Conservation (phyloP, 2,797 vertebrate species). For the Intellagama lesueurii region DNA sequence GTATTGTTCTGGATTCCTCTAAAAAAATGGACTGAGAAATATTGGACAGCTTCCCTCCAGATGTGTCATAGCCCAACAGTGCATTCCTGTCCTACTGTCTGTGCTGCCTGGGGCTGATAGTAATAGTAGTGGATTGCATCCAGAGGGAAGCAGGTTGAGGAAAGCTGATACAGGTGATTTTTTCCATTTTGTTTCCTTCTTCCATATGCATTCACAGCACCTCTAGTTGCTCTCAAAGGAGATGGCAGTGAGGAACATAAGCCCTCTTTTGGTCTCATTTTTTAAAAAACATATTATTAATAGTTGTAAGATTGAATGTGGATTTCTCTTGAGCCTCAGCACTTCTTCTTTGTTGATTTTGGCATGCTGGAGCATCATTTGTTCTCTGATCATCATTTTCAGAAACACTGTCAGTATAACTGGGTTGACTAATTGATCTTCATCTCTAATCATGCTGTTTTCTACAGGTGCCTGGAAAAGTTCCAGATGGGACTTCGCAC, state of each 20-base stretch:
- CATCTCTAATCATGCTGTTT: slow-evolving; percentile 79
- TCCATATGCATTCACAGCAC: slow-evolving; percentile 10
- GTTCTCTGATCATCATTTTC: slow-evolving; percentile 73
- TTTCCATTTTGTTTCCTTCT: not conserved
- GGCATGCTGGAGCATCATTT: slow-evolving; percentile 71
- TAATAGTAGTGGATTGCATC: not conserved
- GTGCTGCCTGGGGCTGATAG: not conserved
- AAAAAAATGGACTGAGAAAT: not conserved
- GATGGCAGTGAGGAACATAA: slow-evolving; percentile 34
- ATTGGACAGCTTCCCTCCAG: too few relatives aligned
- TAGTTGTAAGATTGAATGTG: slow-evolving; percentile 62
- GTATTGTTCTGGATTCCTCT: not conserved
- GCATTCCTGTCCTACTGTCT: not conserved
- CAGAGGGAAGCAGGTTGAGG: not conserved
- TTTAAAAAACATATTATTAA: slow-evolving; percentile 41
- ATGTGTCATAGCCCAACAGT: too few relatives aligned
- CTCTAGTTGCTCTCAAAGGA: not conserved
- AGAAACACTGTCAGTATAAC: slow-evolving; percentile 76
- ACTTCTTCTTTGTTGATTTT: slow-evolving; percentile 72
- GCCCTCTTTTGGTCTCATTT: slow-evolving; percentile 42
- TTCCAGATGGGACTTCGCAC: slow-evolving; percentile 82
- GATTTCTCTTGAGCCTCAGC: slow-evolving; percentile 55
- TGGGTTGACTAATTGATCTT: slow-evolving; percentile 75
- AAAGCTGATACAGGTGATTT: not conserved
- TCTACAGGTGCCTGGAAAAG: slow-evolving; percentile 86